Evolutionary conservation across 2,113 vertebrate genomes (phyloP).

Genomic region (Lophochroa leadbeateri): DNA sequence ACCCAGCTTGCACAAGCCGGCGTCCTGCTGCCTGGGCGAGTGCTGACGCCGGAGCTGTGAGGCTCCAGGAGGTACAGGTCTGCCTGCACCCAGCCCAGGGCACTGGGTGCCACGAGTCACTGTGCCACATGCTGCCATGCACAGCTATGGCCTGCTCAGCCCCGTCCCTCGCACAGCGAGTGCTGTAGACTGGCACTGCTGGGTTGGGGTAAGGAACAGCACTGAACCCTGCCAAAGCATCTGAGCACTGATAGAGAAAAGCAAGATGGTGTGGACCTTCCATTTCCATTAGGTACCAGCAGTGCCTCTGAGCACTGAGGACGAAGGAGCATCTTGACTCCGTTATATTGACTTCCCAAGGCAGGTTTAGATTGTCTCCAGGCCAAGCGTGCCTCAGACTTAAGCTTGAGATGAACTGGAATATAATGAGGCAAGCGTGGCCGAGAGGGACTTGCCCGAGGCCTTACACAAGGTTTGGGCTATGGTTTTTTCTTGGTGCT

Average conservation of each 20-base stretch:
- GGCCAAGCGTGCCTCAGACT: neutral
- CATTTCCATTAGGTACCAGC: accelerated
- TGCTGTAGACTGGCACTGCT: neutral
- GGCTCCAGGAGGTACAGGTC: neutral
- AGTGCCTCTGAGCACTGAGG: neutral
- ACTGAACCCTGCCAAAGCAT: neutral
- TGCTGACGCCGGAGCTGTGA: accelerated
- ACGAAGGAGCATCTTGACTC: neutral
- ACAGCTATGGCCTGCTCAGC: neutral
- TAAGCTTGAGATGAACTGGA: neutral
- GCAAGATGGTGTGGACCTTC: neutral
- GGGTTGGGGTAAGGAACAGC: neutral
- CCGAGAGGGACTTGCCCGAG: neutral
- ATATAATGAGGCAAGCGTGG: neutral
- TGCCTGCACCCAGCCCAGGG: neutral
- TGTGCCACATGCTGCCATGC: neutral
- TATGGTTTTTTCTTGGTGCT: neutral
- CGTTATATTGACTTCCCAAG: neutral
- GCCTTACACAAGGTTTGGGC: neutral
- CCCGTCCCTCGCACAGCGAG: neutral
- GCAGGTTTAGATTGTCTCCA: neutral
- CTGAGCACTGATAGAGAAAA: neutral
- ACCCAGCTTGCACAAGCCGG: neutral
- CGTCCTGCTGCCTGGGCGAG: neutral
- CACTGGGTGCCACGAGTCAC: accelerated